Evolutionary conservation across 1,140 invertebrate genomes (phyloP), one percentile per base, ranked within the genome.

Genomic region (Aphelinus certus): DNA sequence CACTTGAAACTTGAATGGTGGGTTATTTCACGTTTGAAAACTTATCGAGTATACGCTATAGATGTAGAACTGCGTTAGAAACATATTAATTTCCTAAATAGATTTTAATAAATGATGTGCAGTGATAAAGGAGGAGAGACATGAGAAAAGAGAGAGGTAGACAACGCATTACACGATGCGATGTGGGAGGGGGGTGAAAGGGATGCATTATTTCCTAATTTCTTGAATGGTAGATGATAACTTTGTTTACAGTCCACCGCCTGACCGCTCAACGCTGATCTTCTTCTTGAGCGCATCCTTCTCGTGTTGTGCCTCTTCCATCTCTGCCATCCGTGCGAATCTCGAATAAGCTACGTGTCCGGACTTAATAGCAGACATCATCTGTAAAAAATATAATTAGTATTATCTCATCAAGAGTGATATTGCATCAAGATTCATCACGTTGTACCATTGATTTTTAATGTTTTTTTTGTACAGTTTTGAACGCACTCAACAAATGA

Each of bases 291-390:
- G 85, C 70, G 86, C 84, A 79, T 93, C 93, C 77, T 92, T 90
- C 78, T 95, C 93, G 71, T 94, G 92, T 76, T 94, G 91, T 63
- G 93, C 92, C 83, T 96, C 95, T 82, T 96, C 95, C 89, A 96
- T 91, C 84, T 98, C 95, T 0, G 95, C 95, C 91, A 97, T 96
- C 79, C 92, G 90, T 1, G 96, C 97, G 83, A 98, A 97, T 75
- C 97, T 89, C 45, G 95, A 98, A 84, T 97, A 95, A 3, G 93
- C 92, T 58, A 98, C 93, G 80, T 95, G 93, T 45, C 97, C 97
- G 6, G 94, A 96, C 84, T 98, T 98, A 76, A 98, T 94, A n/a
- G 96, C 95, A 3, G 95, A 96, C 96, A 98, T 98, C 93, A 98
- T 95, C 96, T 98, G 86, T 66, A 53, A 53, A 53, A 53, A 4